Percentiles rank a stretch among this genome's conserved stretches.
Conservation (phyloP, 2,888 invertebrate species). For the Xylocampa areola region DNA sequence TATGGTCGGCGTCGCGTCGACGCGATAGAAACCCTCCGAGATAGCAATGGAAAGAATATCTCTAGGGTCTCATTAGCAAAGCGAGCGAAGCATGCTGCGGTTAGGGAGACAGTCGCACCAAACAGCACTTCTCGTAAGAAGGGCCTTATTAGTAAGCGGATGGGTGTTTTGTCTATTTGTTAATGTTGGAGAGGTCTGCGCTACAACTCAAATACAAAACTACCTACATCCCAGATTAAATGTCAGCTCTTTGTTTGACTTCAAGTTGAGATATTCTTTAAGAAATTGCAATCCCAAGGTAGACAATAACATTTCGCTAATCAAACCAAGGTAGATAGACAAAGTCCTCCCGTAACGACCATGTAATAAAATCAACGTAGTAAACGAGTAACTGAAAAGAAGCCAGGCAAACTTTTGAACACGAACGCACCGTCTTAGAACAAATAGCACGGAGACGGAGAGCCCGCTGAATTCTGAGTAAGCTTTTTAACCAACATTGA, state of each 20-base stretch:
- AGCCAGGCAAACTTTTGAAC: constrained; percentile 43
- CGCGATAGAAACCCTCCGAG: constrained; percentile 49
- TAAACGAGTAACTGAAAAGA: constrained; percentile 41
- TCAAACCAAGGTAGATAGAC: constrained; percentile 32
- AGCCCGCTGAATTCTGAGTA: constrained; percentile 29
- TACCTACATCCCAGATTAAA: constrained; percentile 9
- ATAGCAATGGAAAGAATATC: constrained; percentile 64
- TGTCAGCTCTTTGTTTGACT: constrained; percentile 17
- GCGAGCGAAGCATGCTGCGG: constrained; percentile 69
- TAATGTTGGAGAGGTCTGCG: constrained; percentile 38
- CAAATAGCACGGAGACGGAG: constrained; percentile 36
- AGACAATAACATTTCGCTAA: constrained; percentile 33
- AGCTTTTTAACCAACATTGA: constrained; percentile 40
- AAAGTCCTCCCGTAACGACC: constrained; percentile 35
- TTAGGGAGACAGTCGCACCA: constrained; percentile 60
- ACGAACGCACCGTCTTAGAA: constrained; percentile 37
- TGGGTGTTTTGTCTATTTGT: constrained; percentile 51
- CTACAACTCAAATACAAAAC: constrained; percentile 18
- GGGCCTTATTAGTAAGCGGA: constrained; percentile 65
- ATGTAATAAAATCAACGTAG: constrained; percentile 53
- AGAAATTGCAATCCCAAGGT: constrained; percentile 22
- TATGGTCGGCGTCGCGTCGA: constrained; percentile 41
- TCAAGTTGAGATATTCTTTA: constrained; percentile 14
- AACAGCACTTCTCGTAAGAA: constrained; percentile 56
- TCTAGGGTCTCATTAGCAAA: constrained; percentile 76